A percentile compares a stretch with the other conserved stretches of the same genome.
These are phyloP conservation scores for Sclerodermus sp. DNA, from an alignment of 2,888 invertebrate genomes.

Conservation along the genomic window DNA sequence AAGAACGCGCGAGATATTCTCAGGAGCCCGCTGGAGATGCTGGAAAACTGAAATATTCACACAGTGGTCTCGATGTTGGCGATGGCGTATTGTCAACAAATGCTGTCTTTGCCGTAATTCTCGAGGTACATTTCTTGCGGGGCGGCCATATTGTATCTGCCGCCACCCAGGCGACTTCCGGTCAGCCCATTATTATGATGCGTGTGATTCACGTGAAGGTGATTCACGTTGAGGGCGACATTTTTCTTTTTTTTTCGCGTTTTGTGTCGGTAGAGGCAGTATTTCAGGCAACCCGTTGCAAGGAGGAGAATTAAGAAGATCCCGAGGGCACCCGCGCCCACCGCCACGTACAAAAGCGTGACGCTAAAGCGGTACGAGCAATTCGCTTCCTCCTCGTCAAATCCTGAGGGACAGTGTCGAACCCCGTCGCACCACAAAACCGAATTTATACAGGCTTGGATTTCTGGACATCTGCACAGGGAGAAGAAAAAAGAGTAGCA, in stretches of 20 bases:
- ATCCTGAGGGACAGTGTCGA: conserved; percentile 78
- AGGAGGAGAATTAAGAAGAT: conserved; percentile 65
- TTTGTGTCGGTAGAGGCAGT: conserved; percentile 60
- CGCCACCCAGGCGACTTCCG: conserved; percentile 37
- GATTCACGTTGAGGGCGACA: conserved; percentile 64
- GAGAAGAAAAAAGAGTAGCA: neutral
- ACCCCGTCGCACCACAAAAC: conserved; percentile 81
- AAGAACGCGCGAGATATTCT: no score
- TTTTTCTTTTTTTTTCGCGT: conserved; percentile 63
- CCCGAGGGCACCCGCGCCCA: conserved; percentile 67
- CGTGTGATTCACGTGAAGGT: conserved; percentile 62
- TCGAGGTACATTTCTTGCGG: conserved; percentile 49
- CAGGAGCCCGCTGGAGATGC: no score
- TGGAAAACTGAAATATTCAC: conserved; percentile 37
- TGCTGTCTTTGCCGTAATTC: conserved; percentile 68
- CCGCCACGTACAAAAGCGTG: conserved; percentile 68
- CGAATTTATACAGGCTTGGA: conserved; percentile 78
- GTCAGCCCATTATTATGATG: conserved; percentile 65
- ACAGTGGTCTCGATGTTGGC: conserved; percentile 55
- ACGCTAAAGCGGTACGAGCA: conserved; percentile 72
- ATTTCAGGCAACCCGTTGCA: conserved; percentile 64
- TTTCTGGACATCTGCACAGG: conserved; percentile 70
- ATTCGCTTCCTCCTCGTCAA: conserved; percentile 77
- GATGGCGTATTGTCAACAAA: conserved; percentile 70
- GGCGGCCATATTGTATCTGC: conserved; percentile 42